Conservation (phyloP, 2,797 vertebrate species). For the Tragelaphus eurycerus region DNA sequence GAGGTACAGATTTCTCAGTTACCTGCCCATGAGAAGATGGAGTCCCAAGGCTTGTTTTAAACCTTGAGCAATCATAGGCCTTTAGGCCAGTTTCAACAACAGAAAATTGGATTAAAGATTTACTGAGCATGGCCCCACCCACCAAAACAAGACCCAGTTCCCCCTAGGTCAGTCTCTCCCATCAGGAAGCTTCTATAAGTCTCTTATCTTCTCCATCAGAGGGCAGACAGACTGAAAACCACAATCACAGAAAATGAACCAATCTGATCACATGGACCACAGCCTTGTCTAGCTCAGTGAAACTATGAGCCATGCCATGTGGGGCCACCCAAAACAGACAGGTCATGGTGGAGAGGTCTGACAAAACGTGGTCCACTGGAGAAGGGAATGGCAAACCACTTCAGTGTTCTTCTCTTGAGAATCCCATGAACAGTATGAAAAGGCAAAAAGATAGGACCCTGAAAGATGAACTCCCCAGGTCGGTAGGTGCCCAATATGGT, state of each 20-base stretch:
- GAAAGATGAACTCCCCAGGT: neutral
- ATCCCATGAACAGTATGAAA: neutral
- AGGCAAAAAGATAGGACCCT: neutral
- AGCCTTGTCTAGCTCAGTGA: neutral
- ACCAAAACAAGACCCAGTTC: neutral
- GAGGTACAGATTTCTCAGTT: neutral
- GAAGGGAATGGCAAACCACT: too few relatives aligned
- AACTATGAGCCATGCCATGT: neutral
- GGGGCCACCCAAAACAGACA: fast-evolving
- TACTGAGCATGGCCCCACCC: neutral
- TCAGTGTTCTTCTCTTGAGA: too few relatives aligned
- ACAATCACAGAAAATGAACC: neutral
- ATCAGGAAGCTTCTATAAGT: neutral
- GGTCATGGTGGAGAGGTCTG: neutral
- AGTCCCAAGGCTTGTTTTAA: neutral
- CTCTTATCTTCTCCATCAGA: neutral
- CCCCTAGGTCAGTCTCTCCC: neutral
- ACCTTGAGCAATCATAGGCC: neutral
- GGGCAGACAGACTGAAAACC: neutral
- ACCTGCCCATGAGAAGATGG: neutral
- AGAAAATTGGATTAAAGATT: neutral
- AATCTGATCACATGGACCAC: neutral
- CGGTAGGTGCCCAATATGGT: neutral
- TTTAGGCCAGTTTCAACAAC: neutral
- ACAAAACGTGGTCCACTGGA: neutral